Evolutionary conservation across 2,113 vertebrate species (phyloP), one percentile per base, ranked within the genome.

Genomic region (Clinocottus analis): DNA sequence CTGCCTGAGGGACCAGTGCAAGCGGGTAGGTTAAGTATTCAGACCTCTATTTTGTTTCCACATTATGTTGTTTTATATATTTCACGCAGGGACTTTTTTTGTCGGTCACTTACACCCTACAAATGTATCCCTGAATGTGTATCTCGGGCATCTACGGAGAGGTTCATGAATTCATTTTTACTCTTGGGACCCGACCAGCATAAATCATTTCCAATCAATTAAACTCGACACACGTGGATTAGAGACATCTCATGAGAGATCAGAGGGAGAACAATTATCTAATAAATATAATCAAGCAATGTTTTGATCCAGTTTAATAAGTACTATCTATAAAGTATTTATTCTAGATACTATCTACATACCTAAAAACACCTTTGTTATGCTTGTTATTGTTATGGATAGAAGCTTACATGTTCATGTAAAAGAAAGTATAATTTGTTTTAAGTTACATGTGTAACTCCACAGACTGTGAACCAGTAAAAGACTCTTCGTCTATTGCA

Each of bases 161-260:
- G 4, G 59, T 31, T 72, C 0, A 23, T 41, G 7, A 65, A 37
- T 14, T 58, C 19, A 10, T 68, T 51, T 53, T 73, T 47, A 33
- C 67, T 64, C 19, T 6, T 29, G 62, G 33, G 68, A 67, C 23
- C 56, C 17, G 23, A 17, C 25, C 17, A 5, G 45, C 56, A 84
- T 75, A 35, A 75, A 65, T 84, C 21, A 49, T 59, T 58, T 43
- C 16, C 25, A 60, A 21, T 63, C 33, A 58, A 41, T 69, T 41
- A n/a, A n/a, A 58, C 58, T 31, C 74, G 69, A 64, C 69, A 55
- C 17, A 14, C 1, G 2, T 64, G 29, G 45, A 75, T 61, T 67
- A 8, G 11, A 75, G n/a, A 45, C 35, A 25, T 39, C 6, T 41
- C 19, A 7, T 14, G 11, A 60, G 7, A 63, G 56, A 47, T 66